Evolutionary conservation across 2,888 invertebrate species (phyloP).

Genomic region (Cryptosula pallasiana): DNA sequence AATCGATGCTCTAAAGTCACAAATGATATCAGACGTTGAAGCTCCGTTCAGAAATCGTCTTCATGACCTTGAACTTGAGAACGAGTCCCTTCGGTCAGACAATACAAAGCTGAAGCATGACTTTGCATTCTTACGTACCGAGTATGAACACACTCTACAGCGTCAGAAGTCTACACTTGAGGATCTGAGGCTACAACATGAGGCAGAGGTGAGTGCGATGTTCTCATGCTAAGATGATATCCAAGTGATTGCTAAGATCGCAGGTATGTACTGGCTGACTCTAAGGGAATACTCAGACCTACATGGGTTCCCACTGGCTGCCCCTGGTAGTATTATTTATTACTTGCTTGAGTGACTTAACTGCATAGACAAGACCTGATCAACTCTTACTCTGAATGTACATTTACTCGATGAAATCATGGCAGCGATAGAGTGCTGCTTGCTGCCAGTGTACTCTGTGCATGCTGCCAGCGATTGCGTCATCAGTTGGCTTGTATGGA

Average conservation of each 20-base stretch:
- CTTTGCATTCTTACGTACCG: conserved; percentile 48
- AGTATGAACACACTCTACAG: conserved; percentile 47
- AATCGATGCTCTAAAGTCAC: conserved; percentile 42
- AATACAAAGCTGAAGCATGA: conserved; percentile 49
- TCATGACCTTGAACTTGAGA: conserved; percentile 40
- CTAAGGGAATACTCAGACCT: too few species aligned
- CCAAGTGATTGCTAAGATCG: too few species aligned
- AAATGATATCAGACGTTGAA: conserved; percentile 45
- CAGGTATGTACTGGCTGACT: too few species aligned
- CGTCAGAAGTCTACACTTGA: conserved; percentile 41
- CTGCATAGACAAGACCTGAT: background rate
- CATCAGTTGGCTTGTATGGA: too few species aligned
- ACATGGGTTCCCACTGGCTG: background rate
- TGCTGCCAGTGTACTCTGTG: too few species aligned
- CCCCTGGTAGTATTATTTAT: background rate
- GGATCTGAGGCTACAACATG: conserved; percentile 46
- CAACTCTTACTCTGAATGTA: too few species aligned
- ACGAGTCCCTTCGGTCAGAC: conserved; percentile 39
- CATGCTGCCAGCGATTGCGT: too few species aligned
- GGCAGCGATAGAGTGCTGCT: too few species aligned
- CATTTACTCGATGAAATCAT: too few species aligned
- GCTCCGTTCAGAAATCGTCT: conserved; percentile 40
- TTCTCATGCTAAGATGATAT: too few species aligned
- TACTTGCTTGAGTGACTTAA: background rate
- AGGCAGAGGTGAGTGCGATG: conserved; percentile 42